Percentiles rank a stretch among this genome's conserved stretches.
These are phyloP conservation scores for Urophycis tenuis DNA, from an alignment of 2,797 vertebrate genomes.

Conservation along the genomic window DNA sequence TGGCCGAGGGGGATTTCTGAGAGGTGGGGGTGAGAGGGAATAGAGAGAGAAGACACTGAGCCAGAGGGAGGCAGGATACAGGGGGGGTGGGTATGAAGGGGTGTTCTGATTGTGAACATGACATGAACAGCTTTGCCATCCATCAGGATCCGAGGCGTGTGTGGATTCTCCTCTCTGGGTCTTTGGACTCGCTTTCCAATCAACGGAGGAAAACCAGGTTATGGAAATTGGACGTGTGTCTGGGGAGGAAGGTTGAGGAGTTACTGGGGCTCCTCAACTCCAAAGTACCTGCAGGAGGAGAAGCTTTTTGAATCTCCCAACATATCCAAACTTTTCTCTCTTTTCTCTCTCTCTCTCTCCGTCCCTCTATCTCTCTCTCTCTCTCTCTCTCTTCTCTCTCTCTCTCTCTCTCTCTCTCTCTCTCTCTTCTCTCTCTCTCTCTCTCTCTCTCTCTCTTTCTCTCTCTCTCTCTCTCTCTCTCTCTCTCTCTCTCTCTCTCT, in stretches of 20 bases:
- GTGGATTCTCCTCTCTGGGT: background rate
- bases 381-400: background rate
- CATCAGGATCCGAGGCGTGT: background rate
- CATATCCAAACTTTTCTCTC: background rate
- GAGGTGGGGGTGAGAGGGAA: background rate
- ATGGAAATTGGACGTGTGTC: background rate
- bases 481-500: background rate
- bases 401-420: background rate
- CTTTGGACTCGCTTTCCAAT: background rate
- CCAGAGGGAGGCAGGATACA: background rate
- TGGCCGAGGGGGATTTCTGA: background rate
- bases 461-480: background rate
- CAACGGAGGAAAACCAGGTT: background rate
- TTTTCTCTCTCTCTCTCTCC: background rate
- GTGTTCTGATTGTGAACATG: background rate
- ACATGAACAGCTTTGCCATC: background rate
- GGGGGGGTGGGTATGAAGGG: background rate
- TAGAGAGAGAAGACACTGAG: background rate
- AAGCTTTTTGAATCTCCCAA: conserved; percentile 17
- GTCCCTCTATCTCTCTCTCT: background rate
- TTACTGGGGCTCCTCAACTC: background rate
- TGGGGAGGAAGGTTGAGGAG: background rate
- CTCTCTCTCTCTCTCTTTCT: background rate
- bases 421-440: background rate
- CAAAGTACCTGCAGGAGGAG: background rate